Evolutionary conservation across 2,113 vertebrate genomes (phyloP), one percentile per base, ranked within the genome.

Genomic region (Pholis gunnellus): DNA sequence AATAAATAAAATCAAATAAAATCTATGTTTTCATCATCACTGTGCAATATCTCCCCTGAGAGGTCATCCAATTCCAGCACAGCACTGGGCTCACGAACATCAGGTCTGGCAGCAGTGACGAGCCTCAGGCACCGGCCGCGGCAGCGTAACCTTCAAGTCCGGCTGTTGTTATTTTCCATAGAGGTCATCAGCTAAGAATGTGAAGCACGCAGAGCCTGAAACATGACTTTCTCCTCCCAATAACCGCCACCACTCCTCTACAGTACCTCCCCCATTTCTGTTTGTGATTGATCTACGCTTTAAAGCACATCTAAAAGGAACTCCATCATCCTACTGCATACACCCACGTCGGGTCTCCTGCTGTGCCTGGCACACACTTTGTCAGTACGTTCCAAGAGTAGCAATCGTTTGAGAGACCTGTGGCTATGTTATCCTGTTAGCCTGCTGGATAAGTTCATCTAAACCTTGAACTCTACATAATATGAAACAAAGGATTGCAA

Each of bases 161-260:
- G 85, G 83, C 92, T 93, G 93, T 92, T 93, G 90, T 94, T 94
- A 91, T 93, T 94, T 94, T 95, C 91, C 91, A 91, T 67, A 94
- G 90, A 93, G 94, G 92, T 95, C 95, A 95, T 86, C 92, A 89
- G 89, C 89, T 85, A 94, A 94, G 91, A 95, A 95, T 94, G 92
- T 91, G 74, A 91, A 89, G 91, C 92, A 95, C 81, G 92, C 92
- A 82, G 59, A 89, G 87, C 20, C 81, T 66, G 80, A 92, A 93
- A 90, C 89, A 82, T 83, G 78, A 61, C 81, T 86, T 82, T 92
- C 85, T 91, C 66, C 83, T 88, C 86, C 60, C 68, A 93, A 86
- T 75, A 88, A 83, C 86, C 73, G 68, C 69, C 72, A 80, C 44
- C 71, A 10, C 31, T 56, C 25, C 34, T 38, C 20, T 71, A 54